Evolutionary conservation across 2,888 invertebrate species (phyloP), one percentile per base, ranked within the genome.

Genomic region (Acrobasis repandana): DNA sequence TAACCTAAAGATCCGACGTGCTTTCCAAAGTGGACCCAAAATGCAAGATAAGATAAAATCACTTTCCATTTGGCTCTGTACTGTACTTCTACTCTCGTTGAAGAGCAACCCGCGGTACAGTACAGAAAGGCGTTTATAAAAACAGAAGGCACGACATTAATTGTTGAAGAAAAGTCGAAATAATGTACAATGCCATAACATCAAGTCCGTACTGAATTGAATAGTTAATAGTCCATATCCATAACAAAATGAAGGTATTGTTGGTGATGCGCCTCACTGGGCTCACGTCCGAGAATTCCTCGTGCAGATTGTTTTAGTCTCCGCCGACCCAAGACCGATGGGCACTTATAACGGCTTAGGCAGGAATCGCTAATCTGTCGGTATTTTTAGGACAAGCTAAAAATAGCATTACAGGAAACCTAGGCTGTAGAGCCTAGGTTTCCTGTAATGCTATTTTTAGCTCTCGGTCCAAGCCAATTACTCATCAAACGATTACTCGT

Each of bases 281-380:
- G 61, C 71, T 72, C 77, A 79, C 80, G 77, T 76, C 72, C 65
- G 64, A 68, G 71, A 73, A 71, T 69, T 71, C 60, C 69, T 61
- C 65, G 66, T 69, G 70, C 64, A 65, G 69, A 79, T 79, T 74
- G 72, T 74, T 77, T 74, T 72, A 69, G 68, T 69, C 65, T 67
- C 54, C 34, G 61, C 62, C 63, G 64, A 61, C 58, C 60, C 58
- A 62, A 28, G 51, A 43, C 46, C 57, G 33, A 56, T 52, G 36
- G 54, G 48, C 49, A 61, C 58, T 60, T 67, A 68, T 70, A 71
- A 69, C 74, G 71, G 72, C 67, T 69, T 64, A 14, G 20, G 14
- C n/a, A 43, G 14, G 38, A 18, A 38, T 36, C 10, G 10, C 2
- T 15, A 54, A 36, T 38, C 49, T 49, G 18, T 10, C 2, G 20